phyloP scores from a whole-genome alignment of 2,797 vertebrate species.

The Taeniopygia guttata region DNA sequence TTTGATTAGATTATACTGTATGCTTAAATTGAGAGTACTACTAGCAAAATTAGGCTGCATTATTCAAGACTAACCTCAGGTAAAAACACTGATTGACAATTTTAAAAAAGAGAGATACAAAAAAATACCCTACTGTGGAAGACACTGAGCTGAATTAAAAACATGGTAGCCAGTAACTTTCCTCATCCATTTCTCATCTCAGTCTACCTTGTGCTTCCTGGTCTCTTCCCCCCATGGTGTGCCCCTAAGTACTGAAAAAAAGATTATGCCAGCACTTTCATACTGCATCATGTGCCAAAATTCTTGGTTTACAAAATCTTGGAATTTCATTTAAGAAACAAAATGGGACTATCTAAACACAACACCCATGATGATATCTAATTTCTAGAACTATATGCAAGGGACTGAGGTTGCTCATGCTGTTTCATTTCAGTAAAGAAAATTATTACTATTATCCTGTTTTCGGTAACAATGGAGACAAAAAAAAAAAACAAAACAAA shows the following conservation, averaged over 20 bases:
- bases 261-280: not conserved
- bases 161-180: not conserved
- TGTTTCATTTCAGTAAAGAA: not conserved
- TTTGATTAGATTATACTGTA: not conserved
- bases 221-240: not conserved
- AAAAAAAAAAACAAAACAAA: not conserved
- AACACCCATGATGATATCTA: not conserved
- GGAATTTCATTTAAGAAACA: not conserved
- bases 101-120: not conserved
- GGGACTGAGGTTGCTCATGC: not conserved
- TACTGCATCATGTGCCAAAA: not conserved
- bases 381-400: not conserved
- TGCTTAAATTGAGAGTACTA: not conserved
- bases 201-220: not conserved
- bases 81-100: not conserved
- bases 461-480: not conserved
- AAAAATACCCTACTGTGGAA: not conserved
- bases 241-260: not conserved
- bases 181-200: not conserved
- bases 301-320: not conserved
- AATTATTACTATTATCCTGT: not conserved
- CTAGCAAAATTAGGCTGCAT: not conserved
- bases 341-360: not conserved
- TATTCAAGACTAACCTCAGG: not conserved
- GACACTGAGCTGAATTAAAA: not conserved